Percentiles rank a stretch among this genome's conserved stretches.
Conservation (phyloP, 2,888 invertebrate species). For the Cheilosia vernalis region DNA sequence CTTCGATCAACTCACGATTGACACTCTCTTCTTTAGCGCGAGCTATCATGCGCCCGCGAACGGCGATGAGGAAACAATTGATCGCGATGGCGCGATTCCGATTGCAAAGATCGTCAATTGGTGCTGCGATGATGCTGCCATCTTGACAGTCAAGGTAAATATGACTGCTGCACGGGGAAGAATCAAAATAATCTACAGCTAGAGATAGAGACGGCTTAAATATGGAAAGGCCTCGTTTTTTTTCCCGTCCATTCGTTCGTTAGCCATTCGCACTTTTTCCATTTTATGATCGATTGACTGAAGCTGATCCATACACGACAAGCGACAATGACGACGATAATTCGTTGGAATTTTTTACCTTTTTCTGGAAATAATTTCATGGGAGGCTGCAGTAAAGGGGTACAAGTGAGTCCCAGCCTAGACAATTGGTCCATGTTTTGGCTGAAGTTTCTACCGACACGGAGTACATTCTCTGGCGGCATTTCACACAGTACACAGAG, state of each 20-base stretch:
- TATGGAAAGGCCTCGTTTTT: constrained; percentile 54
- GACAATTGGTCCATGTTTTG: constrained; percentile 74
- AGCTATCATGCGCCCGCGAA: constrained; percentile 60
- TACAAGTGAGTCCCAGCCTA: constrained; percentile 29
- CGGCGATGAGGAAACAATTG: constrained; percentile 67
- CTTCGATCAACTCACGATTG: constrained; percentile 71
- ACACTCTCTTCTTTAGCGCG: constrained; percentile 65
- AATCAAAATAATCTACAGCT: constrained; percentile 52
- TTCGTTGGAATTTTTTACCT: constrained; percentile 73
- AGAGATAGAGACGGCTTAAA: constrained; percentile 21
- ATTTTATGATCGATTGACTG: constrained; percentile 73
- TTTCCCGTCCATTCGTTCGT: constrained; percentile 40
- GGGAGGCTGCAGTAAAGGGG: not conserved
- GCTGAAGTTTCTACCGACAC: constrained; percentile 58
- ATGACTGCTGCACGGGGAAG: constrained; percentile 58
- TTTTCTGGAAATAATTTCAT: constrained; percentile 51
- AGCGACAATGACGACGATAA: constrained; percentile 75
- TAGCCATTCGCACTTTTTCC: constrained; percentile 66
- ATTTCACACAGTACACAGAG: constrained; percentile 74
- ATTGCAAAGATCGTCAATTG: constrained; percentile 56
- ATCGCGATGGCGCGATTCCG: constrained; percentile 51
- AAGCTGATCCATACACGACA: constrained; percentile 75
- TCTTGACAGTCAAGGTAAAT: constrained; percentile 61
- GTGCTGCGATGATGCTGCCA: constrained; percentile 40
- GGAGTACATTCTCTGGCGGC: constrained; percentile 70